phyloP scores from a whole-genome alignment of 2,797 vertebrate genomes.

The Lemur catta region DNA sequence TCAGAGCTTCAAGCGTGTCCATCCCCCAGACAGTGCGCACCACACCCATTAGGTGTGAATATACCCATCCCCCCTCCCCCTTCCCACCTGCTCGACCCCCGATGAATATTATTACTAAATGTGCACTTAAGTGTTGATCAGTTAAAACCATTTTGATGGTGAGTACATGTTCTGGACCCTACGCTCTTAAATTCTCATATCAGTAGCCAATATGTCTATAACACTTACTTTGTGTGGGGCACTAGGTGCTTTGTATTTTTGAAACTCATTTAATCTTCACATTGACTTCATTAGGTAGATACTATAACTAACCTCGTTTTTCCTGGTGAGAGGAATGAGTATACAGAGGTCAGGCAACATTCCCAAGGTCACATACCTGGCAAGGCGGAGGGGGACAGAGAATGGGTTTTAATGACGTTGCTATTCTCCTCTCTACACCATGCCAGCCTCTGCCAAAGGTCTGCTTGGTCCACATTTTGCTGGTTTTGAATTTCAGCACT shows the following conservation, averaged over 20 bases:
- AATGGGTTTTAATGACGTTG: fast-evolving
- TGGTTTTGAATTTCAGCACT: background rate
- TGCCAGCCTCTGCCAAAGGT: background rate
- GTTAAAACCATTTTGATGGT: no score
- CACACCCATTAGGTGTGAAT: no score
- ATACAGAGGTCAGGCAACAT: background rate
- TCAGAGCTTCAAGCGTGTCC: no score
- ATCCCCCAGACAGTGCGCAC: no score
- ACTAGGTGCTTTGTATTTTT: background rate
- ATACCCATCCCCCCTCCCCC: no score
- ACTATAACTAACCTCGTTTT: background rate
- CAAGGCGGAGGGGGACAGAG: background rate
- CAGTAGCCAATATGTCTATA: background rate
- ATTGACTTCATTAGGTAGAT: background rate
- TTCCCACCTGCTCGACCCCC: no score
- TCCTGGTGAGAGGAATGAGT: background rate
- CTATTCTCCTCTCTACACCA: background rate
- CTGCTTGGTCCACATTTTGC: background rate
- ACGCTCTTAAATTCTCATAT: background rate
- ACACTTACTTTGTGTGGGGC: background rate
- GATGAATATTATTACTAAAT: no score
- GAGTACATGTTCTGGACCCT: background rate
- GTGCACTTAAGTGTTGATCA: no score
- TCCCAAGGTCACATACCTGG: background rate
- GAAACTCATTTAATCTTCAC: background rate